Conservation (phyloP, 1,140 invertebrate genomes). For the Nomia melanderi region DNA sequence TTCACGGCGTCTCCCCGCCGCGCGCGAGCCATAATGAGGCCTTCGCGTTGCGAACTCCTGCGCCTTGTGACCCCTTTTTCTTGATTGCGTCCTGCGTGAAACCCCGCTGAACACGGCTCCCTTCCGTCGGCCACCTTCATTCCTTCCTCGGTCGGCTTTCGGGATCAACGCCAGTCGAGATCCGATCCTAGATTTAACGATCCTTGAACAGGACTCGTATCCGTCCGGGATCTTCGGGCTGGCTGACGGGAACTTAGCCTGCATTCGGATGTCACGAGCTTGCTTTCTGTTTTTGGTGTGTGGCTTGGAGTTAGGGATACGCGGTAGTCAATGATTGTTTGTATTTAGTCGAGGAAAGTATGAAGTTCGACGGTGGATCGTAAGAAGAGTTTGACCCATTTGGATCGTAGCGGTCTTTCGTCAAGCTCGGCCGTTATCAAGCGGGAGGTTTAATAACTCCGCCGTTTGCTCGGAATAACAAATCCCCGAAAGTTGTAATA, state of each 20-base stretch:
- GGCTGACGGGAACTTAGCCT: not conserved
- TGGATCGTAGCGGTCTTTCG: no score
- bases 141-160: not conserved
- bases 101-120: slow-evolving; percentile 37
- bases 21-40: slow-evolving; percentile 71
- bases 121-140: slow-evolving; percentile 5
- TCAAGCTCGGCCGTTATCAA: no score
- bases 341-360: no score
- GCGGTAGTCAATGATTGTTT: no score
- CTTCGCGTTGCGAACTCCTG: slow-evolving; percentile 71
- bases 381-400: no score
- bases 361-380: no score
- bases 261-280: no score
- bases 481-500: not conserved
- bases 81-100: slow-evolving; percentile 37
- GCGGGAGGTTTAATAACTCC: not conserved
- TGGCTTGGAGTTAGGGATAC: no score
- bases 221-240: not conserved
- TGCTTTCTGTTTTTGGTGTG: no score
- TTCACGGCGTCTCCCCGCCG: slow-evolving; percentile 13
- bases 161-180: no score
- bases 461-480: no score
- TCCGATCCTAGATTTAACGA: not conserved
- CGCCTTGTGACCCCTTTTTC: slow-evolving; percentile 56
- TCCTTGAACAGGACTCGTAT: not conserved